These are phyloP conservation scores for Drosophila subsilvestris DNA, from an alignment of 2,888 invertebrate genomes.

Conservation along the genomic window DNA sequence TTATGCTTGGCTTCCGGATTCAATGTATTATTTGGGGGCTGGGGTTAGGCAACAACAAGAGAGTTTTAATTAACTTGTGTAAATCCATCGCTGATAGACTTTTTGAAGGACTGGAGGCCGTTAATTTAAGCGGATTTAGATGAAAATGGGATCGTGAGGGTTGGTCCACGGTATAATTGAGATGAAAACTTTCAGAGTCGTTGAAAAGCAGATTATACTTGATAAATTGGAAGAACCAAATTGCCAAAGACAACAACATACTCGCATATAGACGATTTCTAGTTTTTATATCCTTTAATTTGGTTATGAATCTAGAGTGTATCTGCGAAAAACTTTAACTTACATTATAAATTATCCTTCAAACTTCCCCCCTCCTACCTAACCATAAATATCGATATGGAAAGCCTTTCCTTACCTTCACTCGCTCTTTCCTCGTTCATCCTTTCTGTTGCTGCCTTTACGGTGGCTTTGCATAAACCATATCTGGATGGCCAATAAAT, in stretches of 20 bases:
- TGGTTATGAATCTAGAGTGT: too few species aligned
- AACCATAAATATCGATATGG: conserved; percentile 4
- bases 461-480: conserved; percentile 45
- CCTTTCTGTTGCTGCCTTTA: background rate
- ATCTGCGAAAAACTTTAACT: too few species aligned
- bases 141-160: conserved; percentile 25
- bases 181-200: background rate
- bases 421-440: background rate
- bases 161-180: conserved; percentile 18
- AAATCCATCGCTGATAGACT: conserved; percentile 67
- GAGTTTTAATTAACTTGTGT: conserved; percentile 78
- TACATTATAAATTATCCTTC: background rate
- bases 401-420: conserved; percentile 10
- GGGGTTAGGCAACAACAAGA: conserved; percentile 47
- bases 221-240: background rate
- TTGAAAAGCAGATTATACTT: background rate
- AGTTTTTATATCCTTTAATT: background rate
- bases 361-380: too few species aligned
- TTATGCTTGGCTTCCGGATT: conserved; percentile 37
- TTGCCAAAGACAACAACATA: background rate
- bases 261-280: background rate
- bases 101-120: conserved; percentile 18
- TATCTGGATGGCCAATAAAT: conserved; percentile 62
- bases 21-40: conserved; percentile 43
- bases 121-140: conserved; percentile 23